Evolutionary conservation across 2,113 vertebrate genomes (phyloP).

Genomic region (Catagonus wagneri): DNA sequence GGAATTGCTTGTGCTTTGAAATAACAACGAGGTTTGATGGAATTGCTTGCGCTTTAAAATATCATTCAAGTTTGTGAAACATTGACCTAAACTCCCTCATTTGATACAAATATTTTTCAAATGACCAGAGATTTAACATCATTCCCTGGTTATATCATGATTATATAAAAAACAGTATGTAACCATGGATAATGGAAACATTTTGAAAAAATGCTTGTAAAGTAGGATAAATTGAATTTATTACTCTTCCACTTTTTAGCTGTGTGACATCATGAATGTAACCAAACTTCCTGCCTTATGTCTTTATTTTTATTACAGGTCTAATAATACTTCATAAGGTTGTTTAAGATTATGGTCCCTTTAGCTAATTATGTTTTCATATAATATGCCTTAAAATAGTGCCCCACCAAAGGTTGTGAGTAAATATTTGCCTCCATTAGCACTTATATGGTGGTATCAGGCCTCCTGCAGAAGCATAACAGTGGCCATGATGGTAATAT

Average conservation of each 20-base stretch:
- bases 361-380: neutral
- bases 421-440: neutral
- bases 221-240: neutral
- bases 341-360: neutral
- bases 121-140: neutral
- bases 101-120: constrained; percentile 4
- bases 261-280: neutral
- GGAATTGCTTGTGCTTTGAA: neutral
- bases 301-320: neutral
- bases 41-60: neutral
- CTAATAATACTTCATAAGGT: neutral
- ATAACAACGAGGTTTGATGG: neutral
- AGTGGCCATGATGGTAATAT: neutral
- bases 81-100: neutral
- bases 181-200: neutral
- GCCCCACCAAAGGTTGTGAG: neutral
- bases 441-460: neutral
- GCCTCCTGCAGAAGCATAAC: neutral
- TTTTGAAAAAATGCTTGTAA: neutral
- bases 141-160: neutral
- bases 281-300: neutral
- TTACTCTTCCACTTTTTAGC: neutral
- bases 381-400: neutral
- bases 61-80: neutral
- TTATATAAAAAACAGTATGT: neutral